phyloP scores from a whole-genome alignment of 2,888 invertebrate species.

The Neocrepidodera transversa region DNA sequence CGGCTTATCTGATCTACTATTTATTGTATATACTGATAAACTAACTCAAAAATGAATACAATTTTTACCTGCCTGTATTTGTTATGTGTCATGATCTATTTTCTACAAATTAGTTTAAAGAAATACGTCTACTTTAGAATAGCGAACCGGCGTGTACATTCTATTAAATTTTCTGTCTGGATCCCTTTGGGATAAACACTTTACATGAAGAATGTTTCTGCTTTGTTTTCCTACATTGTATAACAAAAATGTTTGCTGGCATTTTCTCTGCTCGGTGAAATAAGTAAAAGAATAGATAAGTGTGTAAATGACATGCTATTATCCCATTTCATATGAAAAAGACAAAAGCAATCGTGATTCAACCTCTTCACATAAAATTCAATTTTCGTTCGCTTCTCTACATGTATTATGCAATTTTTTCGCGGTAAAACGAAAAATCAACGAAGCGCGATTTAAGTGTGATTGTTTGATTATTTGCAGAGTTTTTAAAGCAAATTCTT shows the following conservation, averaged over 20 bases:
- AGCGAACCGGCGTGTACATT: too few relatives aligned
- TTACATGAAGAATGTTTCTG: neutral
- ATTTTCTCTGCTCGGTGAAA: neutral
- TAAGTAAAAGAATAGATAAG: neutral
- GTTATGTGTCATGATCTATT: too few relatives aligned
- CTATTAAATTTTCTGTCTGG: too few relatives aligned
- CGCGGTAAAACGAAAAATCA: neutral
- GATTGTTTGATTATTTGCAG: too few relatives aligned
- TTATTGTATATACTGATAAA: too few relatives aligned
- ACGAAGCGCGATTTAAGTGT: neutral
- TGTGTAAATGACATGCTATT: neutral
- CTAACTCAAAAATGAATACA: too few relatives aligned
- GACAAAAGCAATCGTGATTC: neutral
- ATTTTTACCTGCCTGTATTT: too few relatives aligned
- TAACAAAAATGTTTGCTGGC: neutral
- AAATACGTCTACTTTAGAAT: too few relatives aligned
- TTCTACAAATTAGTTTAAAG: too few relatives aligned
- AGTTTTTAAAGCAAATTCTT: too few relatives aligned
- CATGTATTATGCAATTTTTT: neutral
- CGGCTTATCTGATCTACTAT: too few relatives aligned
- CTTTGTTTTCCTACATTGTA: neutral
- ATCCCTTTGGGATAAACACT: too few relatives aligned
- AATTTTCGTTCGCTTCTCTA: neutral
- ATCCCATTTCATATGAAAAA: constrained; percentile 1
- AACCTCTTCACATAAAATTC: neutral